Base-by-base conservation (phyloP, 2,113 vertebrate genomes). In the Tyrannus savana region DNA sequence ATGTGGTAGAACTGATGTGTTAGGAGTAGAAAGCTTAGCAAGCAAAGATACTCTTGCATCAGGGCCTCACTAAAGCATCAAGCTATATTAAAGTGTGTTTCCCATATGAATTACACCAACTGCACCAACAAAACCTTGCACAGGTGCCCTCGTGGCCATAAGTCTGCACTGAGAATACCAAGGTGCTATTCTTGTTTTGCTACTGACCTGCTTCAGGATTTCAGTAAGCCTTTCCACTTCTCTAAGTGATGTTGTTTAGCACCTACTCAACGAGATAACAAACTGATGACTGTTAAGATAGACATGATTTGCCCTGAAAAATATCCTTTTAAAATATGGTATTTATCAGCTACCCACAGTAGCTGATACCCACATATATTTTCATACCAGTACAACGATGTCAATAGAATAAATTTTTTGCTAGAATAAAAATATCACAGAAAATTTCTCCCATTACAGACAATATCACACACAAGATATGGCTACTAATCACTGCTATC, bases 1-100 rank as follows among this genome's bases (percentile, higher is more conserved):
- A 18, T 0, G 1, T 18, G 46, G 33, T 22, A 47, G 39, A 25
- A 69, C 16, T 1, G 0, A 21, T 23, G 31, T 13, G 31, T 8
- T 11, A 24, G 49, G 49, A 55, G 49, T 0, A 77, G 44, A 37
- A 77, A 52, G 24, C 19, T 21, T 4, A 18, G 58, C 50, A 50
- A 78, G 80, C 50, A 21, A 52, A 46, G 37, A 21, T 30, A 8
- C 19, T 44, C 28, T 42, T 72, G 37, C 78, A 90, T 49, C 3
- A 50, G 13, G 8, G 39, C 12, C 28, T 72, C 58, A 60, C 23
- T 68, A 79, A 73, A 68, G 10, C 60, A 78, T 31, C 10, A 53
- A 25, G 7, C 8, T 30, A 3, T 44, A 18, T 19, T 11, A 58
- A 67, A 66, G 46, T 10, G 12, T 9, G 16, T 24, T 56, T 74